These are phyloP conservation scores for Drosophila navojoa DNA, from an alignment of 1,140 invertebrate genomes.

Conservation along the genomic window DNA sequence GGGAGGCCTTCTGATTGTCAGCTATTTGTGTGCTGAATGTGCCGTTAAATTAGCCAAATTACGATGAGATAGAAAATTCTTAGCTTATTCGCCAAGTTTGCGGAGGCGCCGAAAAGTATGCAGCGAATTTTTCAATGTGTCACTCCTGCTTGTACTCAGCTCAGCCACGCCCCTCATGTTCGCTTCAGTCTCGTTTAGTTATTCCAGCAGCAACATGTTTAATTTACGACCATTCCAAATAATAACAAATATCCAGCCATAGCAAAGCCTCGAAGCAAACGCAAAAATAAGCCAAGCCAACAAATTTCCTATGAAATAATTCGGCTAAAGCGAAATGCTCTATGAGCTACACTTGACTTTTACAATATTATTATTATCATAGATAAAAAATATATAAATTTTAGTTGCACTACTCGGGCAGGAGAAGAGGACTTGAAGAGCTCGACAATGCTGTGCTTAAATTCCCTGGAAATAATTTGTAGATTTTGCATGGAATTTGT, in stretches of 20 bases:
- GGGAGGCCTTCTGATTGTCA: conserved; percentile 55
- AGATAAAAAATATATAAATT: no score
- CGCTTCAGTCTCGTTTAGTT: background rate
- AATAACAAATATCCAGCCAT: background rate
- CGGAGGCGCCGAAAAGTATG: conserved; percentile 4
- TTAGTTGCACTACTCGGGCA: no score
- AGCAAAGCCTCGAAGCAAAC: background rate
- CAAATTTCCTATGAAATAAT: background rate
- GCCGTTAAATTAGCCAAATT: conserved; percentile 73
- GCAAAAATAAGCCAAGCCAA: conserved; percentile 1
- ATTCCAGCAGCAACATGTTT: conserved; percentile 1
- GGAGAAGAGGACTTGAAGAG: no score
- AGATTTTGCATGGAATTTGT: no score
- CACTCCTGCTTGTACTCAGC: background rate
- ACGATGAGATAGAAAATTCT: conserved; percentile 36
- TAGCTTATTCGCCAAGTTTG: conserved; percentile 10
- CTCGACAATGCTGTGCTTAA: no score
- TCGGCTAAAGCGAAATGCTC: background rate
- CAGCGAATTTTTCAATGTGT: conserved; percentile 42
- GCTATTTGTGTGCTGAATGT: conserved; percentile 70
- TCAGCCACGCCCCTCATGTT: conserved; percentile 11
- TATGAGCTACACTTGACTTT: no score
- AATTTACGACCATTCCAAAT: conserved; percentile 15
- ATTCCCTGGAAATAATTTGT: no score
- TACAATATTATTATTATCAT: no score